phyloP scores from a whole-genome alignment of 2,113 vertebrate genomes.

The Rhabdornis inornatus region DNA sequence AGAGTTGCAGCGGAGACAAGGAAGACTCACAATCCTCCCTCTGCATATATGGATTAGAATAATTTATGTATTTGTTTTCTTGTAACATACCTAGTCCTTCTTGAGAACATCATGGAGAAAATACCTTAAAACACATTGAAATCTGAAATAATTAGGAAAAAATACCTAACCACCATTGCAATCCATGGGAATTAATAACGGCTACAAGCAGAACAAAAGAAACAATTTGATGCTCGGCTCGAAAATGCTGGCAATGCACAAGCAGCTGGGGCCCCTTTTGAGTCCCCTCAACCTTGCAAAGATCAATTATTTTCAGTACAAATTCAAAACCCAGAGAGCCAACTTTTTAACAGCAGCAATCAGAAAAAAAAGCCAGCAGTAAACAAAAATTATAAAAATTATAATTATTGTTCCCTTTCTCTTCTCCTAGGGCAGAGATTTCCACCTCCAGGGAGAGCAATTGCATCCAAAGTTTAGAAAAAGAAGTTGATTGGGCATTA shows the following conservation, averaged over 20 bases:
- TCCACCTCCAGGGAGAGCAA: neutral
- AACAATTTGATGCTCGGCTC: neutral
- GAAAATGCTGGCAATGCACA: neutral
- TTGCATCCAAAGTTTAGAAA: neutral
- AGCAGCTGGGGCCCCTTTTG: neutral
- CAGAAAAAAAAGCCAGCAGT: neutral
- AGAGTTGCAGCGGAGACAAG: neutral
- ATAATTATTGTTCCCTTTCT: neutral
- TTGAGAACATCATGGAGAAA: neutral
- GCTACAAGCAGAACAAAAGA: neutral
- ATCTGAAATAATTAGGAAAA: neutral
- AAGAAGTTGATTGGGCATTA: neutral
- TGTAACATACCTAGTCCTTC: neutral
- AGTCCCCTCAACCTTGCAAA: neutral
- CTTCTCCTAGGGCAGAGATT: neutral
- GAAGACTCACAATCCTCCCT: neutral
- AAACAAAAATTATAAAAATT: neutral
- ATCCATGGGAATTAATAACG: neutral
- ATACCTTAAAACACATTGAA: neutral
- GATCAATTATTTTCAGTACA: neutral
- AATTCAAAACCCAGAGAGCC: neutral
- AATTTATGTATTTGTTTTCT: neutral
- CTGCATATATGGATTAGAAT: neutral
- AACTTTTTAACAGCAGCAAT: neutral
- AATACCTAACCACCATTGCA: neutral